A percentile compares a stretch with the other conserved stretches of the same genome.
These are phyloP conservation scores for Silurus asotus DNA, from an alignment of 2,113 vertebrate species.

Conservation along the genomic window DNA sequence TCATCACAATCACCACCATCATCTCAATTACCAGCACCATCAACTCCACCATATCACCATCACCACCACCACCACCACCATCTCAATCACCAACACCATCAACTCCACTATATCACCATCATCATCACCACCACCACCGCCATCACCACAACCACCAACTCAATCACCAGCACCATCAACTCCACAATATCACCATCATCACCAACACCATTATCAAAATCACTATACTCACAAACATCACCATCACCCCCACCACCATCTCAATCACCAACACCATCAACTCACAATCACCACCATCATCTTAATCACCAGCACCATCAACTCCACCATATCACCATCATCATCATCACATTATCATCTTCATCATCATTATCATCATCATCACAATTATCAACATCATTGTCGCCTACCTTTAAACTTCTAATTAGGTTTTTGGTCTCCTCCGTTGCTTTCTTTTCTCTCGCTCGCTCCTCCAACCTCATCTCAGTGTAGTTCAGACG, in stretches of 20 bases:
- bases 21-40: not conserved
- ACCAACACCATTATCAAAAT: not conserved
- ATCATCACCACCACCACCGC: not conserved
- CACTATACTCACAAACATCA: not conserved
- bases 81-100: not conserved
- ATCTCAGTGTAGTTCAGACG: constrained; percentile 73
- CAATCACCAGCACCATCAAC: not conserved
- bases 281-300: no score
- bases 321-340: no score
- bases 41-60: not conserved
- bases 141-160: not conserved
- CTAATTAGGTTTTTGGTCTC: constrained; percentile 71
- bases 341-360: no score
- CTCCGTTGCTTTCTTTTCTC: constrained; percentile 63
- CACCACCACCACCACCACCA: not conserved
- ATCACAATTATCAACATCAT: no score
- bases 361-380: no score
- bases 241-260: not conserved
- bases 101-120: not conserved
- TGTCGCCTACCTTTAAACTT: not conserved
- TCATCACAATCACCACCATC: not conserved
- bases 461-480: constrained; percentile 60
- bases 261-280: not conserved
- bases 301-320: no score
- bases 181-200: not conserved